Evolutionary conservation across 2,797 vertebrate species (phyloP).

Genomic region (Argya squamiceps): DNA sequence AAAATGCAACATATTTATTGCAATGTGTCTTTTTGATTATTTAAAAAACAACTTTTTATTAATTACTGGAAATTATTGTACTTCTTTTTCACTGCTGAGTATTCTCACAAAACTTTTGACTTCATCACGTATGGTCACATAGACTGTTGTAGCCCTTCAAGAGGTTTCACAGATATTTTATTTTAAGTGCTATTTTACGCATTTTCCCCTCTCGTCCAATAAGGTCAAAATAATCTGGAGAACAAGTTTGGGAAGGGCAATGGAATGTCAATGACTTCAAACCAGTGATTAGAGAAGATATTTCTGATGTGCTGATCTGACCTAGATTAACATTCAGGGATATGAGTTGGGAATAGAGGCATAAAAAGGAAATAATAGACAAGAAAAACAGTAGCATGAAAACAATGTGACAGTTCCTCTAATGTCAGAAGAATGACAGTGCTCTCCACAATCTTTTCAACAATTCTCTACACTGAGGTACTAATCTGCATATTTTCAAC

Average conservation of each 20-base stretch:
- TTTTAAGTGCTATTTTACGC: neutral
- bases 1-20: neutral
- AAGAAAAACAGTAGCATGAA: neutral
- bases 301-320: neutral
- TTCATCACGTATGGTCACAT: neutral
- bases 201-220: neutral
- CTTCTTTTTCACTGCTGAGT: neutral
- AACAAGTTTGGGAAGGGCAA: neutral
- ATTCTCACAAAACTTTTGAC: neutral
- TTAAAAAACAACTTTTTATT: neutral
- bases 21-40: neutral
- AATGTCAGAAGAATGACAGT: neutral
- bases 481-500: neutral
- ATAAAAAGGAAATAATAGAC: neutral
- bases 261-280: neutral
- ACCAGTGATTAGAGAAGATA: neutral
- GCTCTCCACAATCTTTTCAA: neutral
- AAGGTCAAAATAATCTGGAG: neutral
- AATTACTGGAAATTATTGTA: neutral
- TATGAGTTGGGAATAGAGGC: neutral
- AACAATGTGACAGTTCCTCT: neutral
- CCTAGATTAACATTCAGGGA: neutral
- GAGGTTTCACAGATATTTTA: neutral
- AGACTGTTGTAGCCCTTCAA: neutral
- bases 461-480: neutral